phyloP scores from a whole-genome alignment of 2,113 vertebrate genomes.

The Marmota flaviventris region DNA sequence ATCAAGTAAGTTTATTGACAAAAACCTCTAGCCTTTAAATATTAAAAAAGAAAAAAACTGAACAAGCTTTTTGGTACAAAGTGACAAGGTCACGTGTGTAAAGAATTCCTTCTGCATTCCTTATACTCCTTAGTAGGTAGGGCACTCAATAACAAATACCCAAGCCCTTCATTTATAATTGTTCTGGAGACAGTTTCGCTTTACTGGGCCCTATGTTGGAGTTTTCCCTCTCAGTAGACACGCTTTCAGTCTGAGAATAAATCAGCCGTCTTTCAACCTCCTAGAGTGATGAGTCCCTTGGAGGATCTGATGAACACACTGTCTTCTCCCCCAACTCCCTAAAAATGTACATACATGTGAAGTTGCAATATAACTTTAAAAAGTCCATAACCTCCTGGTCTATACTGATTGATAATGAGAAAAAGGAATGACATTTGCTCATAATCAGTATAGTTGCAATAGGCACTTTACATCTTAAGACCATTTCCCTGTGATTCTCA shows the following conservation, averaged over 20 bases:
- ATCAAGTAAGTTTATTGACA: slow-evolving; percentile 2
- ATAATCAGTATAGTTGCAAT: background rate
- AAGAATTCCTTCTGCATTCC: slow-evolving; percentile 20
- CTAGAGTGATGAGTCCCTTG: slow-evolving; percentile 10
- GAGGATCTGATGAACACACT: slow-evolving; percentile 5
- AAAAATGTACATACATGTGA: background rate
- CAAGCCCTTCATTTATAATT: background rate
- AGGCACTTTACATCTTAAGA: slow-evolving; percentile 73
- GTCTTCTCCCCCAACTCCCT: background rate
- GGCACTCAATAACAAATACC: slow-evolving; percentile 11
- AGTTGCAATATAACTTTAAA: slow-evolving; percentile 39
- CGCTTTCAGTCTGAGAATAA: slow-evolving; percentile 31
- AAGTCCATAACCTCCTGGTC: background rate
- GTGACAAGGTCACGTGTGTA: background rate
- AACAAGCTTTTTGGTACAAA: slow-evolving; percentile 19
- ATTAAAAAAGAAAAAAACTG: background rate
- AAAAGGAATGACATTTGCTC: slow-evolving; percentile 26
- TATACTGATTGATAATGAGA: background rate
- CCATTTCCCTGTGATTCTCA: slow-evolving; percentile 80
- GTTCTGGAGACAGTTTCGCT: background rate
- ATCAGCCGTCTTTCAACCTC: slow-evolving; percentile 39
- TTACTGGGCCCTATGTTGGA: background rate
- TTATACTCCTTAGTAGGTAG: background rate
- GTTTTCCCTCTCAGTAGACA: background rate
- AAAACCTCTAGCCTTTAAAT: slow-evolving; percentile 48